Evolutionary conservation across 2,797 vertebrate genomes (phyloP).

Genomic region (Prionace glauca): DNA sequence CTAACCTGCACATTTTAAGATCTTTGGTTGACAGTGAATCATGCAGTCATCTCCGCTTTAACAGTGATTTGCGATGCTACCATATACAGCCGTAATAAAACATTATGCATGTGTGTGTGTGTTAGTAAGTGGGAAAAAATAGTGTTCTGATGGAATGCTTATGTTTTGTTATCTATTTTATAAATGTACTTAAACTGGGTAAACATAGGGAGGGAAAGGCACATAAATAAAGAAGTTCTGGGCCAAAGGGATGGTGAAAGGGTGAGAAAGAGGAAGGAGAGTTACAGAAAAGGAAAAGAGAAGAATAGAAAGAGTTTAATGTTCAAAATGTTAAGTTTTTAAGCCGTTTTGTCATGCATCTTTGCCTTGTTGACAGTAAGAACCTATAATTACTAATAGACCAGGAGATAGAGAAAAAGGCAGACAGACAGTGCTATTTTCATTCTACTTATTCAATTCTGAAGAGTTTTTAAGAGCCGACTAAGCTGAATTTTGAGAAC

Average conservation of each 20-base stretch:
- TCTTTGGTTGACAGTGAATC: background rate
- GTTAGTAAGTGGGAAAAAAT: background rate
- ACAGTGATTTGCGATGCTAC: background rate
- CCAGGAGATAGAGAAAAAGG: no score
- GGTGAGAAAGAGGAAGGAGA: background rate
- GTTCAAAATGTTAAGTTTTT: no score
- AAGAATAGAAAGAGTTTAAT: background rate
- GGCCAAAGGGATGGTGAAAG: background rate
- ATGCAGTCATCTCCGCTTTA: background rate
- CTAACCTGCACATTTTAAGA: no score
- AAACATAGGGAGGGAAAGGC: background rate
- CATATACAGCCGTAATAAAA: background rate
- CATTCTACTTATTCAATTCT: no score
- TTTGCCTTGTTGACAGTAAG: no score
- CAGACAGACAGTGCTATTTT: no score
- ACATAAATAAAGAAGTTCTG: background rate
- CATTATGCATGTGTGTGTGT: no score
- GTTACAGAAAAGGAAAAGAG: background rate
- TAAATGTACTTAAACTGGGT: background rate
- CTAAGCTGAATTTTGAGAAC: no score
- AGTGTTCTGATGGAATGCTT: background rate
- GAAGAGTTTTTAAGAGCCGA: no score
- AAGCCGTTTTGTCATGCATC: no score
- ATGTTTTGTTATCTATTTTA: background rate
- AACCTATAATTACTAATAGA: no score